These are phyloP conservation scores for Lasioglossum calceatum DNA, from an alignment of 2,888 invertebrate genomes.

Conservation along the genomic window DNA sequence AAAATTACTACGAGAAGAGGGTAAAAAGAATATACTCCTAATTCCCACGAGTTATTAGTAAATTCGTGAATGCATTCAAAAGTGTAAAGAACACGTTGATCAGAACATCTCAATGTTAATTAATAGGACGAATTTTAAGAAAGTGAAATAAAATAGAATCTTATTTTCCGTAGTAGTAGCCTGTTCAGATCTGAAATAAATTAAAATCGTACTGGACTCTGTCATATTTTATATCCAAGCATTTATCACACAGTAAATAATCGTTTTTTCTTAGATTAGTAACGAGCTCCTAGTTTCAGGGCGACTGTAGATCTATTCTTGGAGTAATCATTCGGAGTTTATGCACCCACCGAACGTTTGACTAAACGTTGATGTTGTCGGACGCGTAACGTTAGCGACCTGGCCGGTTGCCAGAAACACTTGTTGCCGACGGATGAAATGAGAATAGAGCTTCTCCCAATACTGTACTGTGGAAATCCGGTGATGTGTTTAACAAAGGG, in stretches of 20 bases:
- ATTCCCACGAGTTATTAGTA: too few relatives aligned
- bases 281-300: constrained; percentile 32
- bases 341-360: constrained; percentile 44
- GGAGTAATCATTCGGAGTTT: constrained; percentile 57
- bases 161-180: too few relatives aligned
- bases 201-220: too few relatives aligned
- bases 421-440: constrained; percentile 79
- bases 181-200: too few relatives aligned
- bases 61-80: too few relatives aligned
- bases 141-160: too few relatives aligned
- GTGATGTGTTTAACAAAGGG: constrained; percentile 29
- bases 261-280: constrained; percentile 1
- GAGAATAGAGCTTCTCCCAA: constrained; percentile 74
- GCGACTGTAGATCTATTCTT: constrained; percentile 48
- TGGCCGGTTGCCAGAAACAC: constrained; percentile 79
- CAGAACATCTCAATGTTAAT: too few relatives aligned
- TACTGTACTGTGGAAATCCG: constrained; percentile 43
- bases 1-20: neutral
- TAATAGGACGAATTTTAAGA: too few relatives aligned
- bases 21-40: neutral
- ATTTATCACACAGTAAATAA: neutral
- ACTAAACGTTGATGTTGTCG: constrained; percentile 47
- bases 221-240: too few relatives aligned
- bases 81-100: too few relatives aligned
- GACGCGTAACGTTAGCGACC: constrained; percentile 61